Evolutionary conservation across 1,140 invertebrate species (phyloP).

Genomic region (Ericerus pela): DNA sequence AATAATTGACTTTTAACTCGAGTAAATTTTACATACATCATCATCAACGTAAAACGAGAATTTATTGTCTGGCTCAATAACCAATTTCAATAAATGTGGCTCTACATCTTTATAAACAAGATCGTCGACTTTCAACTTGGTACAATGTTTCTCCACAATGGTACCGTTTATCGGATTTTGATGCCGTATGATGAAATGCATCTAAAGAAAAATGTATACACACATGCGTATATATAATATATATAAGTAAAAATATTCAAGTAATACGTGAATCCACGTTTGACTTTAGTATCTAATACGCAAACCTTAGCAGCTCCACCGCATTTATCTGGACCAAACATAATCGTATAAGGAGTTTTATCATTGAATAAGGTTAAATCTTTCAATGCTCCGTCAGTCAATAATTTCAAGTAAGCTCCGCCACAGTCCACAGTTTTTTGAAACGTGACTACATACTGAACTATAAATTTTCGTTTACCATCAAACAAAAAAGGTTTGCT

Average conservation of each 20-base stretch:
- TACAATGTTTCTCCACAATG: constrained; percentile 79
- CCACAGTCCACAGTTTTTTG: constrained; percentile 97
- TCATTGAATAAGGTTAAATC: constrained; percentile 79
- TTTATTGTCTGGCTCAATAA: constrained; percentile 75
- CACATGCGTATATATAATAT: not conserved
- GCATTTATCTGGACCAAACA: constrained; percentile 99
- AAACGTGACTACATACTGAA: constrained; percentile 82
- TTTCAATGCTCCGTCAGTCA: constrained; percentile 50
- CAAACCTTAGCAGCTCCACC: constrained; percentile 84
- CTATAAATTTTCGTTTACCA: constrained; percentile 64
- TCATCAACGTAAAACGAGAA: constrained; percentile 55
- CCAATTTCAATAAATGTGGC: constrained; percentile 86
- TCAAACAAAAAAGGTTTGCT: constrained; percentile 70
- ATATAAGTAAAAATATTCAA: too few species aligned
- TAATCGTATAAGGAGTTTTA: constrained; percentile 93
- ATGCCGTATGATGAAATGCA: constrained; percentile 96
- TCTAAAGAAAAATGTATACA: constrained; percentile 32
- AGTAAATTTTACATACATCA: constrained; percentile 32
- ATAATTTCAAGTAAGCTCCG: constrained; percentile 90
- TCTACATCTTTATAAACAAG: constrained; percentile 75
- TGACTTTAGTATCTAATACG: too few species aligned
- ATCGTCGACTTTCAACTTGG: constrained; percentile 63
- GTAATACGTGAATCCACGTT: too few species aligned
- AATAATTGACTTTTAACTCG: not conserved
- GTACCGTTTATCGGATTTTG: constrained; percentile 84